Base-by-base conservation (phyloP, 2,888 invertebrate species). In the Pammene fasciana region DNA sequence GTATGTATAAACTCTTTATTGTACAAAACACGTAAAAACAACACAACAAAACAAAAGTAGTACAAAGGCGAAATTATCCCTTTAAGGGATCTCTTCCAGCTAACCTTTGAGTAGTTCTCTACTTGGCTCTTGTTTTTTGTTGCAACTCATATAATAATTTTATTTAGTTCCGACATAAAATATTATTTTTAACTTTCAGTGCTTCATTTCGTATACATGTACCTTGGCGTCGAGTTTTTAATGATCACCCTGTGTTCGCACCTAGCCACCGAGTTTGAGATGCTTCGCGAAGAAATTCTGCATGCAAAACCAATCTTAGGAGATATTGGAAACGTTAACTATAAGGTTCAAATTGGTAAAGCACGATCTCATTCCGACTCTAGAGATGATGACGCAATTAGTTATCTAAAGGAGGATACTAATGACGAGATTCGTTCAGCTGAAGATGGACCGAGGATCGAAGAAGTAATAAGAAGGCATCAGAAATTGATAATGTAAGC, bases 401-500 rank as follows among this genome's bases (percentile, higher is more conserved):
- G 14, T 11, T 41, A 57, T 34, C 54, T 18, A 10, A 18, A 46
- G 11, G 10, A 36, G 3, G 11, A 26, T 18, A 11, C n/a, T 7
- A 54, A 34, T 36, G n/a, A 52, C 13, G 41, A 26, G 8, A 34
- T 57, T 9, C 43, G 26, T 1, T 7, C 36, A 10, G 61, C 41
- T 68, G 34, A 56, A 26, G 56, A 62, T 13, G 54, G 61, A 26
- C 56, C 56, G 5, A 48, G 14, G 1, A 68, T 72, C n/a, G 71
- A 79, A 48, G 65, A 73, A 61, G 65, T 87, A 38, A 73, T 87
- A 41, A 72, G 55, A 45, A 79, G 71, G 65, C 88, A 89, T 72
- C 87, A 87, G 72, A 79, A 75, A 61, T 72, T 88, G 18, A 81
- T 86, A 41, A 72, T 72, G 89, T 88, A 71, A 78, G 79, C 26